Evolutionary conservation across 2,797 vertebrate genomes (phyloP), one percentile per base, ranked within the genome.

Genomic region (Dipus sagitta): DNA sequence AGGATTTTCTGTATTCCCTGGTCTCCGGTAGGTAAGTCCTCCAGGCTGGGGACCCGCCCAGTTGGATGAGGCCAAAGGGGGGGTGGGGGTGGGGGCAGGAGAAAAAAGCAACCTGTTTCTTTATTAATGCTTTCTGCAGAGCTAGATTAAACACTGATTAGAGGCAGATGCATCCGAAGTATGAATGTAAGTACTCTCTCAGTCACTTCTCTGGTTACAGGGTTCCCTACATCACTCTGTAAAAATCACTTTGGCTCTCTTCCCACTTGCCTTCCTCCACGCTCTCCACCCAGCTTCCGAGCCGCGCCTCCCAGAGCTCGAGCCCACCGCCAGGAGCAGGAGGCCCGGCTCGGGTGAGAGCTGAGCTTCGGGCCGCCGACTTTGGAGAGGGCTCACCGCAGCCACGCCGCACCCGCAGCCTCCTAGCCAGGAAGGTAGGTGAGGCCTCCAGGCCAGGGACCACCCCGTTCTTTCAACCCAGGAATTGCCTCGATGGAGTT

Each of bases 71-170:
- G 86, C 95, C 96, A 60, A 2, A 91, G 92, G 15, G 42, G 17
- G 67, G 6, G 42, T 4, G 65, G 7, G 24, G 65, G 65, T 2
- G 65, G 26, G 15, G 3, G 38, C 38, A 38, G 38, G 6, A 38
- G 70, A 92, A 13, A 95, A 80, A 95, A 3, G 93, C 92, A 96
- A 96, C 93, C 62, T 83, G 34, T 96, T 96, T 96, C 93, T 97
- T 97, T 96, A 95, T 96, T 95, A 97, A 88, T 85, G 34, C 60
- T 96, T 97, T 97, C 92, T 96, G 52, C 95, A 95, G 95, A 94
- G 96, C 83, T 88, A 96, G 98, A 97, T 94, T 72, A 96, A 81
- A 91, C 94, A 79, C 82, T 95, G 93, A 97, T 97, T 97, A 91
- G 85, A 86, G 95, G 91, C 76, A 94, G 94, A 84, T 95, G 97